phyloP scores from a whole-genome alignment of 2,888 invertebrate genomes.

The Netelia fuscicornis region DNA sequence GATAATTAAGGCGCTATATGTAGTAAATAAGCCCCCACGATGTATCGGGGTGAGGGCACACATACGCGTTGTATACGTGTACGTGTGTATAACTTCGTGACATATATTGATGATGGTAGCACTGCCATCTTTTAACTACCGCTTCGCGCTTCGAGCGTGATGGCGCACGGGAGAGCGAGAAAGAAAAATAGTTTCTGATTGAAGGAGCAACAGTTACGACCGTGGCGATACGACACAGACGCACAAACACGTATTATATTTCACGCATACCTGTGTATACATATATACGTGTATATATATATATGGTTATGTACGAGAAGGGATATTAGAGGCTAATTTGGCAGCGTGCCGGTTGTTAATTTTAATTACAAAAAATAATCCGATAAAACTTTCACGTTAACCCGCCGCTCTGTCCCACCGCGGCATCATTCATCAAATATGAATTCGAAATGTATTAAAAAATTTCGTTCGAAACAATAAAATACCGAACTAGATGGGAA shows the following conservation, averaged over 20 bases:
- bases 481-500: background rate
- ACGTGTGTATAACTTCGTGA: constrained; percentile 80
- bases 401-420: constrained; percentile 64
- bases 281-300: constrained; percentile 46
- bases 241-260: constrained; percentile 11
- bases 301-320: constrained; percentile 41
- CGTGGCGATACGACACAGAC: constrained; percentile 49
- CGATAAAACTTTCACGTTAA: constrained; percentile 72
- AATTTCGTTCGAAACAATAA: constrained; percentile 10
- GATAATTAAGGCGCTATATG: constrained; percentile 83
- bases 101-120: constrained; percentile 84
- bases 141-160: constrained; percentile 69
- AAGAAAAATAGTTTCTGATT: constrained; percentile 66
- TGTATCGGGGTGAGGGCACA: constrained; percentile 70
- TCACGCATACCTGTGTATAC: constrained; percentile 59
- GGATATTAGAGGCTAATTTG: constrained; percentile 83
- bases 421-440: constrained; percentile 41
- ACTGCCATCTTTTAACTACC: constrained; percentile 81
- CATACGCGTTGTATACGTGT: constrained; percentile 52
- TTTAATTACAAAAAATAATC: constrained; percentile 83
- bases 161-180: constrained; percentile 64
- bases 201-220: constrained; percentile 69
- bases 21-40: constrained; percentile 76
- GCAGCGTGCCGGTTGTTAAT: constrained; percentile 83
- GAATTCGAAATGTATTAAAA: constrained; percentile 13